These are phyloP conservation scores for Rhinoptilus africanus DNA, from an alignment of 2,113 vertebrate species.

Conservation along the genomic window DNA sequence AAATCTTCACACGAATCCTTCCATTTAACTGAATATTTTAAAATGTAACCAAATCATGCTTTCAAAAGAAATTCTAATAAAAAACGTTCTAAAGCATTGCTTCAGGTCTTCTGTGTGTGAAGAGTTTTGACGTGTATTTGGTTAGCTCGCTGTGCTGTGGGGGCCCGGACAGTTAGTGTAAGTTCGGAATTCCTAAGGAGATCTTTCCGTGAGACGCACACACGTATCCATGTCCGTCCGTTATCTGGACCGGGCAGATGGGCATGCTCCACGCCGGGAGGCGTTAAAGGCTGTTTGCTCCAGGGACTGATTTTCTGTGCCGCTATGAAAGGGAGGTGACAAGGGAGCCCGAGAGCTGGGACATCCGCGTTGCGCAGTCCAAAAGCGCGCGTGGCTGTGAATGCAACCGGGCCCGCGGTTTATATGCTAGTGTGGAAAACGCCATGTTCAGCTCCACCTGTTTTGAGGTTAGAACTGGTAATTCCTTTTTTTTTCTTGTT, in stretches of 20 bases:
- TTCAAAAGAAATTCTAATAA: background rate
- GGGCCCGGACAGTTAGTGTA: background rate
- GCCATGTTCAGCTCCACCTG: background rate
- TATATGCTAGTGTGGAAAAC: background rate
- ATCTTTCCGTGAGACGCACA: too few relatives aligned
- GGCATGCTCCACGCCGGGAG: background rate
- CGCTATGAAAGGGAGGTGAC: background rate
- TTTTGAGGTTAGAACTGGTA: background rate
- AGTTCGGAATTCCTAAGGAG: background rate
- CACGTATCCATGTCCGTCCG: background rate
- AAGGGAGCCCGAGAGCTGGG: background rate
- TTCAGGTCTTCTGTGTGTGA: background rate
- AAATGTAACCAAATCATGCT: background rate
- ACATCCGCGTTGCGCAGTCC: background rate
- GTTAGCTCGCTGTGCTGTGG: accelerated
- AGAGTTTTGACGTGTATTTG: background rate
- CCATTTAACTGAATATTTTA: background rate
- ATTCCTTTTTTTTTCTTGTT: background rate
- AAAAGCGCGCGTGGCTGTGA: background rate
- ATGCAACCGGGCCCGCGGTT: background rate
- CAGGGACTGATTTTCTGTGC: background rate
- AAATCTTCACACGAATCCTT: background rate
- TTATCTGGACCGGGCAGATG: background rate
- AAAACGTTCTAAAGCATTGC: background rate
- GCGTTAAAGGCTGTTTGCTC: background rate